Evolutionary conservation across 2,888 invertebrate species (phyloP).

Genomic region (Eumacrocentrus americanus): DNA sequence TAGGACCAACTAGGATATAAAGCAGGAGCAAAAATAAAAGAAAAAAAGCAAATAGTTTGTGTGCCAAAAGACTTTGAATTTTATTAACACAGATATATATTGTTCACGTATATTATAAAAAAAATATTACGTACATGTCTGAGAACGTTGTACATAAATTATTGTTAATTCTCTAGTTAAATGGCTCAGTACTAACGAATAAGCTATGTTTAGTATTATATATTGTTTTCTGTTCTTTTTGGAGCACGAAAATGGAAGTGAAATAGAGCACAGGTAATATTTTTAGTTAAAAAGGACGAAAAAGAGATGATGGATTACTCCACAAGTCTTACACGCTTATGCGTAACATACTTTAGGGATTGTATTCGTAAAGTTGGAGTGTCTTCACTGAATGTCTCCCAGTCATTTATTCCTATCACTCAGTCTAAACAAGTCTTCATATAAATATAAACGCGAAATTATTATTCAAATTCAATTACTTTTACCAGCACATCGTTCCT

Average conservation of each 20-base stretch:
- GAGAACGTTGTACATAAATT: conserved; percentile 31
- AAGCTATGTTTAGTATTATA: conserved; percentile 5
- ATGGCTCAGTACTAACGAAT: background rate
- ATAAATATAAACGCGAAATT: no score
- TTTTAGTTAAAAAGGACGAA: background rate
- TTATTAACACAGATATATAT: conserved; percentile 51
- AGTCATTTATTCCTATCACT: no score
- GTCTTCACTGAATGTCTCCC: no score
- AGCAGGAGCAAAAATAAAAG: conserved; percentile 43
- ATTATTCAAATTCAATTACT: no score
- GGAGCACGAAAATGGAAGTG: background rate
- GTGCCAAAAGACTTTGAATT: conserved; percentile 52
- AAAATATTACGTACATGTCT: conserved; percentile 32
- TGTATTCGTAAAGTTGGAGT: no score
- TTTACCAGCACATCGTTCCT: background rate
- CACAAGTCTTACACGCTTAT: background rate
- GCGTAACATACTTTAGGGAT: no score
- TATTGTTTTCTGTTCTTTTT: background rate
- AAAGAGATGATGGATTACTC: background rate
- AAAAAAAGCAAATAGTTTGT: conserved; percentile 49
- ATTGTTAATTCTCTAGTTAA: conserved; percentile 27
- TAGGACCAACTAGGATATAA: conserved; percentile 29
- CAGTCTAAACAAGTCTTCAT: no score
- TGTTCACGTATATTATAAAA: conserved; percentile 23
- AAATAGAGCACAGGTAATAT: conserved; percentile 3